Conservation (phyloP, 2,888 invertebrate species). For the Campoplex nolae region DNA sequence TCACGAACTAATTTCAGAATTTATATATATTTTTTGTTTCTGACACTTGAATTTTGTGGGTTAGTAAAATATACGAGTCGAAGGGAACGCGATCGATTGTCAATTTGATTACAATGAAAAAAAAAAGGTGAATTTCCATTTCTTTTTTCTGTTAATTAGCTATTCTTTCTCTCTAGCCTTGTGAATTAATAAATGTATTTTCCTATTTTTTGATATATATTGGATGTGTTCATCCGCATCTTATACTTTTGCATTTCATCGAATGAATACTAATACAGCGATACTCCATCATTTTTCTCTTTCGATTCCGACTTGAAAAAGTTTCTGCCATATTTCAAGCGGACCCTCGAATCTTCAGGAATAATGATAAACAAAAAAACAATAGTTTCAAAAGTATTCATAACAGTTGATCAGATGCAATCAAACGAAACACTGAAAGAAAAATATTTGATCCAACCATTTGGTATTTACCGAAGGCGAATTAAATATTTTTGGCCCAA, state of each 20-base stretch:
- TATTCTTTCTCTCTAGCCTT: not conserved
- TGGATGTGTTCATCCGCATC: too few species aligned
- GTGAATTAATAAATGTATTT: too few species aligned
- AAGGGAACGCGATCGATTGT: slow-evolving; percentile 10
- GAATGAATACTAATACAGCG: too few species aligned
- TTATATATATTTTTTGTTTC: not conserved
- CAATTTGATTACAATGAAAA: not conserved
- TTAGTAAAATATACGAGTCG: not conserved
- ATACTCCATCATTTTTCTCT: not conserved
- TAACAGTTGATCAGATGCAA: not conserved
- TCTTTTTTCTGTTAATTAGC: not conserved
- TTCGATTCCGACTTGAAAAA: too few species aligned
- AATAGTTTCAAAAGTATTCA: not conserved
- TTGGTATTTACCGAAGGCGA: too few species aligned
- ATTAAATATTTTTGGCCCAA: too few species aligned
- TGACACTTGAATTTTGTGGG: slow-evolving; percentile 44
- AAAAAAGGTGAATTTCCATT: not conserved
- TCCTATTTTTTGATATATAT: too few species aligned
- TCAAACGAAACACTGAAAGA: not conserved
- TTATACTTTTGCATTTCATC: too few species aligned
- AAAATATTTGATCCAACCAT: too few species aligned
- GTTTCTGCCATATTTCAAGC: too few species aligned
- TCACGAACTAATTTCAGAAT: not conserved
- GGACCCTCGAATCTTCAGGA: too few species aligned
- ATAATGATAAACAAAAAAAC: not conserved